Conservation (phyloP, 2,797 vertebrate species). For the Telmatherina bonti region DNA sequence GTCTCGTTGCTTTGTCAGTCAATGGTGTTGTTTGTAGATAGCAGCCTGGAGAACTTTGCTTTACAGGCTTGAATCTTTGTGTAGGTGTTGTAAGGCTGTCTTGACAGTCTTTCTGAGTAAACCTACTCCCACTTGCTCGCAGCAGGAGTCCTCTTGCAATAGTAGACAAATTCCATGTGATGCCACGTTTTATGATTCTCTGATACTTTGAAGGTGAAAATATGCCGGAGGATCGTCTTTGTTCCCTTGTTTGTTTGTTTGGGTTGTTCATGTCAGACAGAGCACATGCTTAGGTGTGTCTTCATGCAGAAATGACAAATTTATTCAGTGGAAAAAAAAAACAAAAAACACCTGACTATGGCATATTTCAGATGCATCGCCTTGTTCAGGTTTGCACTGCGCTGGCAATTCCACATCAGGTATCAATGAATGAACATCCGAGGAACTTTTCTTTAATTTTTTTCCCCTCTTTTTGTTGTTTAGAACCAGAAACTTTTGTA, state of each 20-base stretch:
- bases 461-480: too few species aligned
- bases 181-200: constrained; percentile 53
- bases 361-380: neutral
- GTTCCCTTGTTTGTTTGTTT: constrained; percentile 47
- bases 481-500: neutral
- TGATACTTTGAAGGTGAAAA: constrained; percentile 61
- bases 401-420: neutral
- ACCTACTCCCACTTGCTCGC: constrained; percentile 55
- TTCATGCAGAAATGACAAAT: neutral
- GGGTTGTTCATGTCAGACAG: constrained; percentile 19
- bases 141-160: constrained; percentile 51
- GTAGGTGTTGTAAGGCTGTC: constrained; percentile 61
- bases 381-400: constrained; percentile 2
- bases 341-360: constrained; percentile 5
- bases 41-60: constrained; percentile 40
- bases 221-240: constrained; percentile 46
- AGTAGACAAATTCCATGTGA: constrained; percentile 46
- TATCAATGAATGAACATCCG: neutral
- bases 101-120: constrained; percentile 56
- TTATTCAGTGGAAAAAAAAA: constrained; percentile 42
- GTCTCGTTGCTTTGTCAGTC: constrained; percentile 36
- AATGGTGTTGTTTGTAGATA: constrained; percentile 43
- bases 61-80: constrained; percentile 57
- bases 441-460: neutral
- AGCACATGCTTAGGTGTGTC: constrained; percentile 6